Evolutionary conservation across 2,797 vertebrate genomes (phyloP), one percentile per base, ranked within the genome.

Genomic region (Streptopelia turtur): DNA sequence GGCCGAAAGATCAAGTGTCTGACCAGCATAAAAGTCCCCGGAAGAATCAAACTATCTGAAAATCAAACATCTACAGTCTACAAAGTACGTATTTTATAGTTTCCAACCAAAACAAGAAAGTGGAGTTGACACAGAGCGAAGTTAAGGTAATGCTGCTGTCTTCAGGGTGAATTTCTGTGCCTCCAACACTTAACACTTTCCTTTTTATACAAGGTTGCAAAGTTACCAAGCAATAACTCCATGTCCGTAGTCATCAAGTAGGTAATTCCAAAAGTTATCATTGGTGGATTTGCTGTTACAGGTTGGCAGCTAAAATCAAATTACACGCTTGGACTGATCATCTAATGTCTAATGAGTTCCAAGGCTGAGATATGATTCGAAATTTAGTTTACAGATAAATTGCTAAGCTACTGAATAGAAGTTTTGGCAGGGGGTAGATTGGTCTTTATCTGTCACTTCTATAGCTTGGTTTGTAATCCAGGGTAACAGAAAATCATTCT

Each of bases 401-500:
- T 86, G 75, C 87, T 84, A 90, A 86, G 66, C 70, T 80, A 47
- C 83, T 87, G 43, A 25, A 37, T 41, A 83, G 77, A 28, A 43
- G 28, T 47, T 94, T 97, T 96, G 90, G 66, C 88, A 91, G 89
- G 71, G 75, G 89, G 85, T 96, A 90, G 95, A 81, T 90, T 92
- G 94, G 93, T 96, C 95, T 97, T 97, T 96, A 94, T 96, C 95
- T 97, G 96, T 97, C 85, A 81, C 79, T 92, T 92, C 83, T 63
- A 7, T 88, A 92, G 89, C 91, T 94, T 39, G 14, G 77, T 79
- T 97, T 94, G 72, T 95, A 96, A 97, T 96, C 79, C 88, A 92
- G 79, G 82, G 66, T 93, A 97, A 87, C 97, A 96, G 97, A 95
- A 97, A 97, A 97, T 97, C 95, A 95, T 97, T 98, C 94, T 94